Evolutionary conservation across 1,140 invertebrate species (phyloP), one percentile per base, ranked within the genome.

Genomic region (Orussus abietinus): DNA sequence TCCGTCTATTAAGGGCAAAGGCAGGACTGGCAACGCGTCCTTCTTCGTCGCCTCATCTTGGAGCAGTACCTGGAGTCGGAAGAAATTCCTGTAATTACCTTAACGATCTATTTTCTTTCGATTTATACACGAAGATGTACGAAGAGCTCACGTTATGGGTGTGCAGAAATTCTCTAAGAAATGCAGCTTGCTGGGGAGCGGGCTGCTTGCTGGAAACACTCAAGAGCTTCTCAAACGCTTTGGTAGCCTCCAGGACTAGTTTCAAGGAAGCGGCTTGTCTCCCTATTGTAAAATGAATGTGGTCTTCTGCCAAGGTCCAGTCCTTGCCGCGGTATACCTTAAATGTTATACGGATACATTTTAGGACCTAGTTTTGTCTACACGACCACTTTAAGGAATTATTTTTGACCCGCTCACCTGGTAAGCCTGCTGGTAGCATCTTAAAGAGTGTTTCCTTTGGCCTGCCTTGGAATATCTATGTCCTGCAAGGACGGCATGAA

Each of bases 401-500:
- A 36, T 4, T 4, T 42, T 12, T 25, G n/a, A 31, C 14, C 22
- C 15, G 45, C 56, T 68, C 55, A 88, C 86, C 76, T 95, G 90
- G 73, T 90, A 84, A 13, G 93, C 92, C 74, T 95, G 91, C 45
- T 85, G 82, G 61, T 98, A 98, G 55, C 90, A 92, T 45, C 92
- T 75, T 33, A 96, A 78, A 0, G 92, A 89, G 75, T 96, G 93
- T 62, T 83, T 87, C 39, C 85, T 82, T 62, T 95, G 92, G 1
- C 89, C 88, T 9, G 92, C 88, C 69, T 97, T 96, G 3, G 88
- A 86, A 66, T 82, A 97, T 40, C 93, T 76, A 69, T 96, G 90
- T 3, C 95, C 95, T 32, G 95, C 91, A 10, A 98, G 74, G 12
- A 98, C 92, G 77, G 93, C 88, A 60, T 98, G 92, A 66, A 98